Base-by-base conservation (phyloP, 2,888 invertebrate genomes). In the Synergus itoensis region DNA sequence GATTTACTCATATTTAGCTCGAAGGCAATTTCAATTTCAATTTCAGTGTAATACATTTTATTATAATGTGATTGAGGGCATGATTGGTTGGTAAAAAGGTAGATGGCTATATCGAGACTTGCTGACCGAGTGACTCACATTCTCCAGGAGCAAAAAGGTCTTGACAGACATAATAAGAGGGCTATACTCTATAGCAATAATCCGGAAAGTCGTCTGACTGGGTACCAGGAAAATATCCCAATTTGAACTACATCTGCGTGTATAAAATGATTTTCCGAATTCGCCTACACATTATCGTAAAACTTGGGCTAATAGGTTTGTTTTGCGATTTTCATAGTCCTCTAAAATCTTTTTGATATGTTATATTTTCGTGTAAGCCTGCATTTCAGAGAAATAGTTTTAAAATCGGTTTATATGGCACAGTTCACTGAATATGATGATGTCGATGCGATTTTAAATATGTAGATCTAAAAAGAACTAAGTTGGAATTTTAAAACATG, bases 151-250 rank as follows among this genome's bases (percentile, higher is more conserved):
- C 53, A 48, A 21, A 62, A 78, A 81, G 63, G 1, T 75, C 12
- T 80, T 82, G 77, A 76, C 82, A 82, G 62, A 64, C 28, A 28
- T 28, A n/a, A 48, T 48, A 48, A 48, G 14, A 48, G 45, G 16
- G 45, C 9, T 57, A 63, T n/a, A n/a, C n/a, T n/a, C n/a, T n/a
- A n/a, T 36, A 43, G 64, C n/a, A 36, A 36, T 64, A 64, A 28
- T 48, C n/a, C 48, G 14, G 21, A 45, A 21, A 43, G 45, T 45
- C 45, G 16, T 14, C 69, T 69, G 45, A 69, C 28, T 16, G 9
- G 64, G 14, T 21, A 45, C 12, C 43, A 69, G 69, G 69, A 48
- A 69, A 45, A 48, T 69, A 48, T 69, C 7, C 28, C 9, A 45
- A 28, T 28, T 28, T 48, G 48, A 48, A 45, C 28, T 48, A 48